Percentiles rank a stretch among this genome's conserved stretches.
These are phyloP conservation scores for Petrolisthes manimaculis DNA, from an alignment of 2,888 invertebrate genomes.

Conservation along the genomic window DNA sequence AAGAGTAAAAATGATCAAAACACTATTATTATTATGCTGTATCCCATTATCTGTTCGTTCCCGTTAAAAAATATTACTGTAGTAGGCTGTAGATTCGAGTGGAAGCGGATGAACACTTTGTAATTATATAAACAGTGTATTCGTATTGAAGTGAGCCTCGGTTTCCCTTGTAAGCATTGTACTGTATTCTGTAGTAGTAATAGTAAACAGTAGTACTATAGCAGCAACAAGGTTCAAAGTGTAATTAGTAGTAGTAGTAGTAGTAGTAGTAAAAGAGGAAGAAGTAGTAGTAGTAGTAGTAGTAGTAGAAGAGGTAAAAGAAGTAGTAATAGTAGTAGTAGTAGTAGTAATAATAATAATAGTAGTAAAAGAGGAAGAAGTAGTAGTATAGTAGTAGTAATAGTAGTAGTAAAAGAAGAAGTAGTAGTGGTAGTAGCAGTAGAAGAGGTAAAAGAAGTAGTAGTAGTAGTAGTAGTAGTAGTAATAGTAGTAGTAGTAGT, in stretches of 20 bases:
- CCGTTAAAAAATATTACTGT: too few species aligned
- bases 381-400: not conserved
- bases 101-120: too few species aligned
- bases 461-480: not conserved
- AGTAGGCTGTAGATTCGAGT: too few species aligned
- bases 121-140: too few species aligned
- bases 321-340: not conserved
- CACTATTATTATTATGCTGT: too few species aligned
- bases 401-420: not conserved
- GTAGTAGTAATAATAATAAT: not conserved
- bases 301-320: not conserved
- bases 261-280: not conserved
- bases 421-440: not conserved
- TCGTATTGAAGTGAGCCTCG: too few species aligned
- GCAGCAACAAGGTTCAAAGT: too few species aligned
- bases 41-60: too few species aligned
- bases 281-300: not conserved
- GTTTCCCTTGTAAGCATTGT: too few species aligned
- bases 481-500: not conserved
- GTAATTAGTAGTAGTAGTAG: not conserved
- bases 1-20: too few species aligned
- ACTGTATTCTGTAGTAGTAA: too few species aligned
- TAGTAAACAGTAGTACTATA: too few species aligned
- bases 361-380: not conserved
- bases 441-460: not conserved